Conservation (phyloP, 2,888 invertebrate species). For the Thymelicus lineola region DNA sequence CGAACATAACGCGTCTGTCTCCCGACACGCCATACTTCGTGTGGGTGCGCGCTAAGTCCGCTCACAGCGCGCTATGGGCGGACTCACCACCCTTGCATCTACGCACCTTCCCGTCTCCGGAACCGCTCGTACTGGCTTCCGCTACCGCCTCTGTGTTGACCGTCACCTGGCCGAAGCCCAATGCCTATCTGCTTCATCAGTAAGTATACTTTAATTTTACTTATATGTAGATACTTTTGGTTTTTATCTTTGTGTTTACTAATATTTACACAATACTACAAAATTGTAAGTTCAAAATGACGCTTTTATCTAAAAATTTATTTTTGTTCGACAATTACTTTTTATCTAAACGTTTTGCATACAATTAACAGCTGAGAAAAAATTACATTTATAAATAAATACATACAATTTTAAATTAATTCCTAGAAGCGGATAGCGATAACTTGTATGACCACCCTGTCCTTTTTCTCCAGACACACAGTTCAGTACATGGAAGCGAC, state of each 20-base stretch:
- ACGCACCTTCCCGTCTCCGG: slow-evolving; percentile 90
- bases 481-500: slow-evolving; percentile 82
- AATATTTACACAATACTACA: too few relatives aligned
- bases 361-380: too few relatives aligned
- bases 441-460: too few relatives aligned
- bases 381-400: too few relatives aligned
- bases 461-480: slow-evolving; percentile 59
- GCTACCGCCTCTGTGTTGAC: slow-evolving; percentile 81
- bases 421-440: too few relatives aligned
- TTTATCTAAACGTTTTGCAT: too few relatives aligned
- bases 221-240: too few relatives aligned
- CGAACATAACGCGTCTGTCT: slow-evolving; percentile 85
- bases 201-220: slow-evolving; percentile 47
- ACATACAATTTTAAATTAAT: too few relatives aligned
- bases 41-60: slow-evolving; percentile 91
- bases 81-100: slow-evolving; percentile 86
- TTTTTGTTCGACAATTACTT: too few relatives aligned
- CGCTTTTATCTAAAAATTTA: too few relatives aligned
- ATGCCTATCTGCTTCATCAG: slow-evolving; percentile 59
- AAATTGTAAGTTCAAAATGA: too few relatives aligned
- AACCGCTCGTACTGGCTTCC: slow-evolving; percentile 81
- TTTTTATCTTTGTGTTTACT: too few relatives aligned
- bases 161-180: slow-evolving; percentile 88
- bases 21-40: slow-evolving; percentile 89
- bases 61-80: slow-evolving; percentile 85